A percentile compares a stretch with the other conserved stretches of the same genome.
These are phyloP conservation scores for Alsophila aescularia DNA, from an alignment of 2,888 invertebrate species.

Conservation along the genomic window DNA sequence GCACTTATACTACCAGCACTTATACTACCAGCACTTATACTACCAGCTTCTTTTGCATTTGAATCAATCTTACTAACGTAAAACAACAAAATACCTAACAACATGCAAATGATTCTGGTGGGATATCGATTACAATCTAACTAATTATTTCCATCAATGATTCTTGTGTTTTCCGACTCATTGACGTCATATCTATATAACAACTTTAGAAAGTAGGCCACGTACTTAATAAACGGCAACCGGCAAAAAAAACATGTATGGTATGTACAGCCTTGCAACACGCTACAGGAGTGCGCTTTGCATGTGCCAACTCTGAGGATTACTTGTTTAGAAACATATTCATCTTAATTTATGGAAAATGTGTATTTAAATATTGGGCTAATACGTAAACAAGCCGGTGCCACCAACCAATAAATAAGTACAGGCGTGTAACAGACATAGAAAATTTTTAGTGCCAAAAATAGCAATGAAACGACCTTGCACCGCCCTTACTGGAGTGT, in stretches of 20 bases:
- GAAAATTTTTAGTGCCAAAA: neutral
- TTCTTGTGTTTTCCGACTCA: slow-evolving; percentile 46
- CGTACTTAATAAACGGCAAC: slow-evolving; percentile 62
- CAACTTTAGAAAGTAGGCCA: slow-evolving; percentile 74
- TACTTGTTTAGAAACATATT: slow-evolving; percentile 28
- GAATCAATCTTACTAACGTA: no score
- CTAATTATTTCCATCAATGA: slow-evolving; percentile 37
- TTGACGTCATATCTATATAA: slow-evolving; percentile 73
- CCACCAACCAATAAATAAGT: no score
- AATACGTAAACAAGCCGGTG: no score
- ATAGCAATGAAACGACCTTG: slow-evolving; percentile 13
- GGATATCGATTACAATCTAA: slow-evolving; percentile 7
- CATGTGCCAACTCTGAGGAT: slow-evolving; percentile 25
- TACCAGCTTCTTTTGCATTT: neutral
- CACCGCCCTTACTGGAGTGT: slow-evolving; percentile 1
- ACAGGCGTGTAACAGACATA: neutral
- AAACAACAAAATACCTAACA: neutral
- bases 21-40: no score
- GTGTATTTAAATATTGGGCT: neutral
- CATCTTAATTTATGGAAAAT: slow-evolving; percentile 10
- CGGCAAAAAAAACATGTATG: slow-evolving; percentile 58
- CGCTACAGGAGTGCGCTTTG: slow-evolving; percentile 46
- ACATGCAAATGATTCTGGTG: neutral
- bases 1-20: no score
- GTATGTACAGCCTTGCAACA: slow-evolving; percentile 61